Evolutionary conservation across 2,797 vertebrate species (phyloP).

Genomic region (Sciurus carolinensis): DNA sequence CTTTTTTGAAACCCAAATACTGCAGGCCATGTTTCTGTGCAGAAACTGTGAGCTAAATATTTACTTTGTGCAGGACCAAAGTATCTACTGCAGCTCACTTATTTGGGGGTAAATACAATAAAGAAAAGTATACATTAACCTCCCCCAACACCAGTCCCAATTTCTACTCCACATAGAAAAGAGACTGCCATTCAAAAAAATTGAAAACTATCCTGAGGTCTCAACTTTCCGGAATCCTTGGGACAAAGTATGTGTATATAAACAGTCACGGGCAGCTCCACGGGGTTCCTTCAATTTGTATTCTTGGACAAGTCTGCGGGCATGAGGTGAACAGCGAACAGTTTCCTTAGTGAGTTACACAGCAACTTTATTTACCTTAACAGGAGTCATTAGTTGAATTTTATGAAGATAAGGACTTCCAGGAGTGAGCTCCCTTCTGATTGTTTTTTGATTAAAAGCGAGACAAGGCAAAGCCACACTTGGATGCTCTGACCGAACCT

Average conservation of each 20-base stretch:
- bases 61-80: constrained; percentile 85
- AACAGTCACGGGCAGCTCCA: constrained; percentile 54
- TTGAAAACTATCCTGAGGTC: constrained; percentile 6
- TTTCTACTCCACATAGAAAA: constrained; percentile 34
- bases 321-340: constrained; percentile 54
- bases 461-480: constrained; percentile 70
- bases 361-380: constrained; percentile 71
- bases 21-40: constrained; percentile 68
- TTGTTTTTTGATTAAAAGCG: constrained; percentile 81
- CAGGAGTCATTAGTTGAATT: constrained; percentile 65
- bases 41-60: constrained; percentile 87
- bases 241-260: constrained; percentile 72
- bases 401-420: constrained; percentile 82
- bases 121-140: constrained; percentile 76
- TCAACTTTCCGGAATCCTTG: constrained; percentile 66
- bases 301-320: constrained; percentile 76
- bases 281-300: constrained; percentile 65
- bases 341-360: constrained; percentile 77
- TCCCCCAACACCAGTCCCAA: constrained; percentile 53
- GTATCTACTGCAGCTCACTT: constrained; percentile 74
- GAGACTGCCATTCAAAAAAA: constrained; percentile 62
- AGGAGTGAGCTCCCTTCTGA: constrained; percentile 67
- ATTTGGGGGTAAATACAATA: constrained; percentile 79
- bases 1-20: constrained; percentile 62
- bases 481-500: constrained; percentile 54